A percentile compares a stretch with the other conserved stretches of the same genome.
These are phyloP conservation scores for Phthorimaea operculella DNA, from an alignment of 1,140 invertebrate genomes.

Conservation along the genomic window DNA sequence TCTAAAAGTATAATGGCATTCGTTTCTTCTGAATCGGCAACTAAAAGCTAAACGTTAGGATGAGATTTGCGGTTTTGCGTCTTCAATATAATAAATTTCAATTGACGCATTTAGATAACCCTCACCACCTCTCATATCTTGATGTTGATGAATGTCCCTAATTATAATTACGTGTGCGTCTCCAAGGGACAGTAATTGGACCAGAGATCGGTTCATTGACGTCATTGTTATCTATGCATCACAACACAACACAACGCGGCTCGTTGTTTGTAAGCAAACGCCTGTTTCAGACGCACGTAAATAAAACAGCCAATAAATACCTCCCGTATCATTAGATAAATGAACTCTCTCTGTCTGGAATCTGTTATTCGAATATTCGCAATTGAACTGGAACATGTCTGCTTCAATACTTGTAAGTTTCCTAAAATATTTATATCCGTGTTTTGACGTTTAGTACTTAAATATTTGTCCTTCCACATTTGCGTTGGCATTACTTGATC, in stretches of 20 bases:
- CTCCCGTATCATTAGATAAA: not conserved
- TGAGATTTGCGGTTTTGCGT: too few relatives aligned
- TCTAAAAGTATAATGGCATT: not conserved
- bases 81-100: not conserved
- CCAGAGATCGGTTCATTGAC: not conserved
- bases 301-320: not conserved
- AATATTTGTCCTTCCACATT: too few relatives aligned
- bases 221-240: conserved; percentile 4
- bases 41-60: not conserved
- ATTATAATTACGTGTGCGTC: not conserved
- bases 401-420: not conserved
- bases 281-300: not conserved
- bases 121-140: not conserved
- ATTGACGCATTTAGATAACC: conserved; percentile 2
- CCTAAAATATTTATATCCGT: too few relatives aligned
- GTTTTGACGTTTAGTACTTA: too few relatives aligned
- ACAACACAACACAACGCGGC: not conserved
- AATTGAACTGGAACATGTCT: not conserved
- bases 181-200: not conserved
- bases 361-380: not conserved
- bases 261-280: not conserved
- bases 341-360: not conserved
- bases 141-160: conserved; percentile 2
- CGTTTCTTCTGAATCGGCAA: not conserved
- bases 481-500: too few relatives aligned